These are phyloP conservation scores for Stercorarius parasiticus DNA, from an alignment of 2,113 vertebrate species.

Conservation along the genomic window DNA sequence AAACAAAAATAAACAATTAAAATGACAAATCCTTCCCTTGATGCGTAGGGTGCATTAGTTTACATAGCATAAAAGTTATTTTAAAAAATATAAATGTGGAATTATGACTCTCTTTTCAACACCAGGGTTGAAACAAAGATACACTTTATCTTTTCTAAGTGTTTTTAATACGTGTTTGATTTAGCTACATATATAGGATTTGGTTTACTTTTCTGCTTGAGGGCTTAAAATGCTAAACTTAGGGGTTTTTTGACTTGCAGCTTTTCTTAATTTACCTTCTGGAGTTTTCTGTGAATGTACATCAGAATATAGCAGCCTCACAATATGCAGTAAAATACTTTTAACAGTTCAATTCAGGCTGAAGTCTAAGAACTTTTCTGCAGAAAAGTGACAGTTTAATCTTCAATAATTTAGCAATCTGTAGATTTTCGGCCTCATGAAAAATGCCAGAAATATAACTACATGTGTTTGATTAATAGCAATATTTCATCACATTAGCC, in stretches of 20 bases:
- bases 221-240: neutral
- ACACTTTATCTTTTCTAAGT: neutral
- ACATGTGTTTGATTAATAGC: neutral
- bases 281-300: neutral
- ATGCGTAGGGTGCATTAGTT: neutral
- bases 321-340: neutral
- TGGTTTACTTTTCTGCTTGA: neutral
- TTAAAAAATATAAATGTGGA: neutral
- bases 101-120: neutral
- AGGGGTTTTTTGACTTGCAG: neutral
- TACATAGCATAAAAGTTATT: neutral
- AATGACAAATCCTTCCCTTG: neutral
- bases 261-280: neutral
- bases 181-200: neutral
- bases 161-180: neutral
- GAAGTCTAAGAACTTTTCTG: neutral
- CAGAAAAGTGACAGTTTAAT: neutral
- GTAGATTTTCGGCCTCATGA: neutral
- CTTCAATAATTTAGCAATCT: neutral
- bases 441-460: neutral
- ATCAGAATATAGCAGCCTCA: neutral
- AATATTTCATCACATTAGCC: neutral
- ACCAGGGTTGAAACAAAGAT: neutral
- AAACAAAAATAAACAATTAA: neutral
- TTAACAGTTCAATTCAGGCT: neutral